Evolutionary conservation across 2,797 vertebrate species (phyloP), one percentile per base, ranked within the genome.

Genomic region (Oceanodroma leucorhoa): DNA sequence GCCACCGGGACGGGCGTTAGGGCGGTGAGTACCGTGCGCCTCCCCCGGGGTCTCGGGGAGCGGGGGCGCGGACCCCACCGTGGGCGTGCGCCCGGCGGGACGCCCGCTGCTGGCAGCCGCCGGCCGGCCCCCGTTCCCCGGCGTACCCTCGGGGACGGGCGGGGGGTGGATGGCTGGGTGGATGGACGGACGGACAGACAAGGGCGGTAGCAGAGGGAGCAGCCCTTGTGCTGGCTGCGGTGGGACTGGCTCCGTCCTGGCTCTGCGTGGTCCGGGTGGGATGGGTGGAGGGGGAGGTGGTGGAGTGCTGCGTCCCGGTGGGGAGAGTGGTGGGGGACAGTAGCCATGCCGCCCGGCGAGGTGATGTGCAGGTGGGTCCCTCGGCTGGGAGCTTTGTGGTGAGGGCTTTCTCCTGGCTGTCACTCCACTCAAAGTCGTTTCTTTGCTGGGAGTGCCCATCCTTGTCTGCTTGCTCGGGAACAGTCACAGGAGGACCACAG

Each of bases 1-100:
- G 51, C 72, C 73, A 43, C 5, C 51, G 57, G 64, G 87, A 93
- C 27, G 38, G 26, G 87, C 77, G 40, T 29, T 91, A 72, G 77
- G 67, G 72, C 23, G 84, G 95, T 95, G 88, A 94, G 95, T 94
- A 48, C 58, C 17, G 53, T 14, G 81, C 64, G n/a, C n/a, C n/a
- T 10, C 43, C 53, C 29, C 6, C n/a, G 38, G 26, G 19, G 45
- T 34, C 21, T 72, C 57, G 30, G 34, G 14, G 20, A 32, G 5
- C 8, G 32, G 40, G 10, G 40, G 5, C 19, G 30, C 23, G 20
- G 62, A 55, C 3, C 32, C 24, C 32, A 3, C 8, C 34, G 34
- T 22, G 12, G 26, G 45, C 40, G 20, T 43, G 54, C 26, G 16
- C 50, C 32, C 61, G 24, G 32, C 41, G 64, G 84, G 76, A 73